Conservation (phyloP, 2,888 invertebrate genomes). For the Anthrax anthrax region DNA sequence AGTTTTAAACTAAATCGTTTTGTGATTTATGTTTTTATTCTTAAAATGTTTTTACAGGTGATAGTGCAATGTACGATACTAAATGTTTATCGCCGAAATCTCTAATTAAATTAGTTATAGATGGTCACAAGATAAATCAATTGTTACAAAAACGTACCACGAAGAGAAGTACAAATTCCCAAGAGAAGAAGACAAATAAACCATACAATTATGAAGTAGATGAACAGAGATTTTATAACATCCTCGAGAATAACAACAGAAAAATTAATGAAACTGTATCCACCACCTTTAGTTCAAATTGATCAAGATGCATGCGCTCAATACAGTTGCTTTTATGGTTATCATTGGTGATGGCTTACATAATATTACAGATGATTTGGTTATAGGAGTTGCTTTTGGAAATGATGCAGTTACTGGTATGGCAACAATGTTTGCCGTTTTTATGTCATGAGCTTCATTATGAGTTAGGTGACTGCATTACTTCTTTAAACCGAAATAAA, state of each 20-base stretch:
- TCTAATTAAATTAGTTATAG: slow-evolving; percentile 25
- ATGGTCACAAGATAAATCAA: slow-evolving; percentile 27
- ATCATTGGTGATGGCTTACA: slow-evolving; percentile 67
- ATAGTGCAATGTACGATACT: slow-evolving; percentile 7
- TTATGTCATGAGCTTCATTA: slow-evolving; percentile 71
- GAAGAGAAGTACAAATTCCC: slow-evolving; percentile 3
- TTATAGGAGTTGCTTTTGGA: slow-evolving; percentile 66
- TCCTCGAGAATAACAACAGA: slow-evolving; percentile 41
- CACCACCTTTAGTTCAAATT: slow-evolving; percentile 36
- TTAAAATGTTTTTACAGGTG: background rate
- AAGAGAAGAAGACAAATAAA: slow-evolving; percentile 17
- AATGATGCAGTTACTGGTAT: slow-evolving; percentile 56
- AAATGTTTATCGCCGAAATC: slow-evolving; percentile 30
- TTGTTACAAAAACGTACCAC: background rate
- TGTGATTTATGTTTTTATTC: no score
- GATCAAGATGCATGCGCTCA: slow-evolving; percentile 27
- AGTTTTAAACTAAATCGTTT: no score
- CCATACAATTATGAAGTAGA: no score
- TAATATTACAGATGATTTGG: slow-evolving; percentile 65
- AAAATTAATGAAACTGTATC: slow-evolving; percentile 48
- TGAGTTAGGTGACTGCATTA: slow-evolving; percentile 64
- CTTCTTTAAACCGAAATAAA: slow-evolving; percentile 63
- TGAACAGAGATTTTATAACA: slow-evolving; percentile 27
- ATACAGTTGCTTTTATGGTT: slow-evolving; percentile 59
- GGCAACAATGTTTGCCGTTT: slow-evolving; percentile 63